phyloP scores from a whole-genome alignment of 2,797 vertebrate genomes.

The Iguana delicatissima region DNA sequence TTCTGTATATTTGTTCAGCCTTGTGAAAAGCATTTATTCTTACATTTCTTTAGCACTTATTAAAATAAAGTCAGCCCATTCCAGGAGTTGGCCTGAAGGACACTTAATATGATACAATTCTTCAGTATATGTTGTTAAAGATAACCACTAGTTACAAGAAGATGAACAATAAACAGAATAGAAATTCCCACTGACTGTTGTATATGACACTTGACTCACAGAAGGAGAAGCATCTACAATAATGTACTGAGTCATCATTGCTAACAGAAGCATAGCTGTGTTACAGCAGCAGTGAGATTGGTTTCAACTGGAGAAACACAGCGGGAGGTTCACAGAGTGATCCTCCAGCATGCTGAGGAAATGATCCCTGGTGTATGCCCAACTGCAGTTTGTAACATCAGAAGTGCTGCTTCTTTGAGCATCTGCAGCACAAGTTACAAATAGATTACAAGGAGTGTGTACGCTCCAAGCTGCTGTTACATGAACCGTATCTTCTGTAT shows the following conservation, averaged over 20 bases:
- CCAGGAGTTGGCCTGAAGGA: neutral
- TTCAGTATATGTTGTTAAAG: conserved; percentile 1
- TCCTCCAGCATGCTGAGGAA: conserved; percentile 67
- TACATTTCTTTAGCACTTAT: neutral
- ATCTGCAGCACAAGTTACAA: conserved; percentile 57
- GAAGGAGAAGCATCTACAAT: conserved; percentile 31
- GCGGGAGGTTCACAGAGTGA: conserved; percentile 48
- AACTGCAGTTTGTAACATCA: conserved; percentile 54
- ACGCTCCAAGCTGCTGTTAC: conserved; percentile 58
- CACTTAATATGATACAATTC: conserved; percentile 3
- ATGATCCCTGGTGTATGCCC: conserved; percentile 66
- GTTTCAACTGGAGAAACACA: conserved; percentile 56
- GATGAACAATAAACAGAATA: conserved; percentile 23
- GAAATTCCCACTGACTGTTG: conserved; percentile 26
- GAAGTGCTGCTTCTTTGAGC: conserved; percentile 55
- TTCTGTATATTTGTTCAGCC: neutral
- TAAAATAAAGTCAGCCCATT: conserved; percentile 16
- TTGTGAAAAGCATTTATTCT: neutral
- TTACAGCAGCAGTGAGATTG: conserved; percentile 48
- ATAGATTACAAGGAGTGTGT: conserved; percentile 44
- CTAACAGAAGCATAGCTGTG: conserved; percentile 61
- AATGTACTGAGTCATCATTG: conserved; percentile 45
- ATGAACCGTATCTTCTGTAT: conserved; percentile 64
- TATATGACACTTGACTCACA: conserved; percentile 14
- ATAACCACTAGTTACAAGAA: neutral